phyloP scores from a whole-genome alignment of 2,888 invertebrate genomes.

The Erebia aethiops region DNA sequence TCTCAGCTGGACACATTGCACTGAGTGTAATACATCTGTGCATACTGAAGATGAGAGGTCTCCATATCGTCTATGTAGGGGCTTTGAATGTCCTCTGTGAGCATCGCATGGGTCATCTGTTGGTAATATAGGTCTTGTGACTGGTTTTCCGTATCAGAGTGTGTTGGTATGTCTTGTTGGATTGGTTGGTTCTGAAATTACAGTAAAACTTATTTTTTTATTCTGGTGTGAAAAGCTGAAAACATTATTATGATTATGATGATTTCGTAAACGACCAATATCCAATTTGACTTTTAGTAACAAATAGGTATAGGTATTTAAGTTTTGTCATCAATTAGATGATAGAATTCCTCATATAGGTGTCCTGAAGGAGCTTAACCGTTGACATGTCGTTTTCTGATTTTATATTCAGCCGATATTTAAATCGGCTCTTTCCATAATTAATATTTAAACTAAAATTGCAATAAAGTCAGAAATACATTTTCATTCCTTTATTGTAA shows the following conservation, averaged over 20 bases:
- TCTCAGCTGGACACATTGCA: conserved; percentile 52
- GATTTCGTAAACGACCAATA: too few relatives aligned
- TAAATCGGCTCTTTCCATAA: background rate
- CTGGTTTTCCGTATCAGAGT: conserved; percentile 21
- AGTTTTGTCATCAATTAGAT: too few relatives aligned
- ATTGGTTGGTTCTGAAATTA: conserved; percentile 20
- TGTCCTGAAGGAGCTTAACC: too few relatives aligned
- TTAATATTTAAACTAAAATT: too few relatives aligned
- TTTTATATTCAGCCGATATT: background rate
- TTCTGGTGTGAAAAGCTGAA: background rate
- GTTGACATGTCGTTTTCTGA: background rate
- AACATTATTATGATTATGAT: too few relatives aligned
- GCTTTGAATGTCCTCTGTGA: conserved; percentile 16
- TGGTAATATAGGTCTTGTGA: conserved; percentile 60
- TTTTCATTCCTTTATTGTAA: too few relatives aligned
- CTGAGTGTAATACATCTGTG: conserved; percentile 58
- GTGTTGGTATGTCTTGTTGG: conserved; percentile 26
- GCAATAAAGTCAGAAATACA: too few relatives aligned
- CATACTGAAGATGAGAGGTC: conserved; percentile 42
- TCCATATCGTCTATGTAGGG: conserved; percentile 32
- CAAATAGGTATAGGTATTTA: too few relatives aligned
- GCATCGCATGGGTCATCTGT: conserved; percentile 45
- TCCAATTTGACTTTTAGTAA: too few relatives aligned
- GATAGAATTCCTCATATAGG: too few relatives aligned
- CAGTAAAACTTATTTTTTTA: background rate